Evolutionary conservation across 2,113 vertebrate species (phyloP), one percentile per base, ranked within the genome.

Genomic region (Brachionichthys hirsutus): DNA sequence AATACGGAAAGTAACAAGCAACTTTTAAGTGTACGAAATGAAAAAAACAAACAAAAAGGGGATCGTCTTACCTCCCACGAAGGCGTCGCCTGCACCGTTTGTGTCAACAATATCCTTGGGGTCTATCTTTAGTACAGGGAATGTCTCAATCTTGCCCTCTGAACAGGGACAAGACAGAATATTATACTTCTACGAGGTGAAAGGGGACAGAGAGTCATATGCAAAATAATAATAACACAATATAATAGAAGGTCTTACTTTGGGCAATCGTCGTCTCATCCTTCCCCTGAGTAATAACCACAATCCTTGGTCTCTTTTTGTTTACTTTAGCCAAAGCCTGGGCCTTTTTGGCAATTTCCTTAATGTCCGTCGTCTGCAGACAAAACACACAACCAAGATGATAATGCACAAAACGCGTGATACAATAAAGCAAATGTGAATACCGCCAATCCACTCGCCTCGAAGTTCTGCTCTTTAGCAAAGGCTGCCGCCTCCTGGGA

Each of bases 1-100:
- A 18, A 52, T 19, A 54, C n/a, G 2, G 2, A 35, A 15, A 10
- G 13, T 54, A 7, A 22, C 38, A 30, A 15, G 1, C 0, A 16
- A 62, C 2, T 0, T 1, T 12, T 11, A 53, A 36, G 15, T 12
- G 24, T 3, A 30, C 8, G 4, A 4, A 30, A 30, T 30, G 24
- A 30, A 30, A 30, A 6, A 30, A 30, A 30, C 8, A 3, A 4
- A 30, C 8, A 30, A 30, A 4, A 24, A 16, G 69, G 13, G 9
- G n/a, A 41, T 45, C 55, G 13, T 17, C 57, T 34, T 72, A 98
- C 97, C 97, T 94, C 97, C 97, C 58, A 99, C 97, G 88, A 99
- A 99, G 4, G 97, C 97, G 80, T 99, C 97, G 56, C 97, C 97
- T 50, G 97, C 97, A 86, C 97, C 97, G 60, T 93, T 99, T 77